These are phyloP conservation scores for Rhogogaster chlorosoma DNA, from an alignment of 2,888 invertebrate genomes.

Conservation along the genomic window DNA sequence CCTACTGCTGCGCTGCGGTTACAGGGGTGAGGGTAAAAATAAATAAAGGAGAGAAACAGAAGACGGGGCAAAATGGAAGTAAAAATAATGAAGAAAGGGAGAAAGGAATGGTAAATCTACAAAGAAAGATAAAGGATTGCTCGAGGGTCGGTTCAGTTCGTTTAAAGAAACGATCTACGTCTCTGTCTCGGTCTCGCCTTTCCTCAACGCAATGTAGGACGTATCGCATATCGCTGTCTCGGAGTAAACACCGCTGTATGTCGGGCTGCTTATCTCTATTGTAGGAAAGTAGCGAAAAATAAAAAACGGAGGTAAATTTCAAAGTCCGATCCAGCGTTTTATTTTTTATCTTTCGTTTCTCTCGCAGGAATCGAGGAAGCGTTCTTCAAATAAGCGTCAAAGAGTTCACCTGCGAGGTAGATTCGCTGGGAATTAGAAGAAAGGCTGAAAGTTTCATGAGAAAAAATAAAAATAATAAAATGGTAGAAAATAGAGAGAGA, in stretches of 20 bases:
- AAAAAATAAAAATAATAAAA: background rate
- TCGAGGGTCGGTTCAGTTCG: constrained; percentile 22
- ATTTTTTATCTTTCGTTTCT: background rate
- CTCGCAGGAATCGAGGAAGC: too few species aligned
- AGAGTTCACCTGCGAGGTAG: too few species aligned
- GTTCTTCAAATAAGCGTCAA: too few species aligned
- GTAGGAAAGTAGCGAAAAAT: background rate
- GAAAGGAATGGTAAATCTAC: constrained; percentile 25
- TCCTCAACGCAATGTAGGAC: background rate
- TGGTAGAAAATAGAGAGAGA: background rate
- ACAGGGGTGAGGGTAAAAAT: background rate
- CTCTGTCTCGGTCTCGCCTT: background rate
- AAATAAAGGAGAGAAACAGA: background rate
- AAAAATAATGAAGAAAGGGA: background rate
- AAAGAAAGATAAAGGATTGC: constrained; percentile 33
- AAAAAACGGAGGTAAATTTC: background rate
- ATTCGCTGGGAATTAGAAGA: too few species aligned
- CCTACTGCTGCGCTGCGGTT: background rate
- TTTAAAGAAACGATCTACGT: constrained; percentile 3
- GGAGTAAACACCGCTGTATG: background rate
- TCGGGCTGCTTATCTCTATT: background rate
- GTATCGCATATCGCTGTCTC: background rate
- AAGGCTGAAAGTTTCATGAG: too few species aligned
- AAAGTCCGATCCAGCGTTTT: background rate
- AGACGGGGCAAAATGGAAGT: background rate